Base-by-base conservation (phyloP, 2,113 vertebrate genomes). In the Trachemys scripta region DNA sequence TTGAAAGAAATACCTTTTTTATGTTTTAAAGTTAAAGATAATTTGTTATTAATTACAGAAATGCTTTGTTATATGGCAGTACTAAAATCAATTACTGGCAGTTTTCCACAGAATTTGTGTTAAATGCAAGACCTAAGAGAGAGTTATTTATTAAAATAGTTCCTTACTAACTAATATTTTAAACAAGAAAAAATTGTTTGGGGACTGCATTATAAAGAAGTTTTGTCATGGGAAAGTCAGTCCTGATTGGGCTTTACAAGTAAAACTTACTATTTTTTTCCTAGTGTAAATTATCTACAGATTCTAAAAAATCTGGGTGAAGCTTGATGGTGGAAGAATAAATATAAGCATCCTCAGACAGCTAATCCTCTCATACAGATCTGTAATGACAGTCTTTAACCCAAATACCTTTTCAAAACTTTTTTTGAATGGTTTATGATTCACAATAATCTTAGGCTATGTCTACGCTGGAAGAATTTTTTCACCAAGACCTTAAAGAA, bases 121-220 rank as follows among this genome's bases (percentile, higher is more conserved):
- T 92, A 93, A 78, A 85, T 86, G n/a, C 0, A 42, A 42, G 8
- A 59, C 53, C 10, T 89, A 62, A 47, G 45, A 92, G 14, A 50
- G 49, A 93, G 16, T 76, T 90, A 11, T 17, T 56, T 82, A 20
- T 53, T 84, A 91, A 92, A 59, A 35, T 82, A 92, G 86, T 14
- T 92, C 24, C 78, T 90, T 84, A 24, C 22, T 50, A 19, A 10
- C 22, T 96, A 90, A 72, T 2, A 8, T 75, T 97, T 90, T 83
- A 93, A 85, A 85, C 56, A 95, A 72, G 38, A 91, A 62, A 85
- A 94, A 92, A 25, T 82, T 88, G 54, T 14, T 53, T 50, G 35
- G 65, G 72, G 83, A 82, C 24, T 89, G 29, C 3, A 2, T 78
- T 92, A 10, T 25, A 90, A 89, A 82, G 24, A 35, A 31, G 35